Base-by-base conservation (phyloP, 2,888 invertebrate species). In the Arrhopalites spinosus region DNA sequence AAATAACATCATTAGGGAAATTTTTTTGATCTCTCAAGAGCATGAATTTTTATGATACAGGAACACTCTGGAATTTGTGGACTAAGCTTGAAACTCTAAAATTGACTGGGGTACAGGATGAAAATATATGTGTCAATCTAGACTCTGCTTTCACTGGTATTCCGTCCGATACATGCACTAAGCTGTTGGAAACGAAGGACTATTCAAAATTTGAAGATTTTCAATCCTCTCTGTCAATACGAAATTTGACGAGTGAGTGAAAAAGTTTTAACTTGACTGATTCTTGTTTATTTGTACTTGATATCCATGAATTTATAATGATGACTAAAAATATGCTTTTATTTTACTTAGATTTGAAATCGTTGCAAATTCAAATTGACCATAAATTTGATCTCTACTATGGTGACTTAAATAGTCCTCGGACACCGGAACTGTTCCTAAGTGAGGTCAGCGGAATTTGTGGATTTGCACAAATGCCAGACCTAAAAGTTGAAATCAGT, bases 381-480 rank as follows among this genome's bases (percentile, higher is more conserved):
- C 45, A 45, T 45, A 45, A 45, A 45, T 45, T 45, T 45, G 45
- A 45, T 15, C 45, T 45, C 8, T 45, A 45, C 45, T 11, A 15
- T 7, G 45, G 45, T 11, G 15, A 45, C 15, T 45, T 45, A 45
- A 45, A 45, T 15, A 11, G 45, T 15, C 7, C 45, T 45, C 7
- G 8, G 7, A 15, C 15, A 11, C 45, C 45, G 15, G 45, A 45
- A 45, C 7, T 45, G 7, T 45, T 45, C 45, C 67, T 67, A 5
- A 67, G 43, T 1, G 67, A 67, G n/a, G 23, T 67, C 2, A 36
- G 43, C 8, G 67, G 67, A 7, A 45, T 36, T 30, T 67, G 67
- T 67, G 67, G 43, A 23, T 67, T 67, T n/a, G 36, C 67, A 13
- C 67, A 36, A 7, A 67, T 67, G 2, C 67, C 67, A 1, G 36